These are phyloP conservation scores for Pelobates fuscus DNA, from an alignment of 2,113 vertebrate species.

Conservation along the genomic window DNA sequence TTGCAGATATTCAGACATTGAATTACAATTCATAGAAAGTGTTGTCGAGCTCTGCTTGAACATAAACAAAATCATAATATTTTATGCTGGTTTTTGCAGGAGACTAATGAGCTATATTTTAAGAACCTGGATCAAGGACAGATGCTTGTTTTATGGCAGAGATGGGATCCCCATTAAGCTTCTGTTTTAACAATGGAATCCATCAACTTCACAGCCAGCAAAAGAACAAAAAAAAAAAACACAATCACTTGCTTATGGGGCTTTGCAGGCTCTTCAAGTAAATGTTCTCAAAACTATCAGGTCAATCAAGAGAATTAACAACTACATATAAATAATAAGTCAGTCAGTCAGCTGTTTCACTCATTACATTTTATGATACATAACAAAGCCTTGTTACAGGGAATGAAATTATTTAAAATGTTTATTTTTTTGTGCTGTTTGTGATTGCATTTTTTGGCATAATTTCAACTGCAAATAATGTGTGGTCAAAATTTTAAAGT, in stretches of 20 bases:
- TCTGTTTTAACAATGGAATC: constrained; percentile 1
- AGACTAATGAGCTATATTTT: constrained; percentile 33
- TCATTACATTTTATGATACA: neutral
- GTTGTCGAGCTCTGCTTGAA: constrained; percentile 1
- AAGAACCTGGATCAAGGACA: constrained; percentile 23
- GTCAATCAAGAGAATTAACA: constrained; percentile 1
- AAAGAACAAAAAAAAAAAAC: neutral
- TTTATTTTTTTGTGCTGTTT: too few relatives aligned
- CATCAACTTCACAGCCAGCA: neutral
- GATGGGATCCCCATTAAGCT: constrained; percentile 5
- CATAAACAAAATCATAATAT: constrained; percentile 33
- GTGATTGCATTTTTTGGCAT: too few relatives aligned
- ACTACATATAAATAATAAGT: neutral
- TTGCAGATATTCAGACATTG: neutral
- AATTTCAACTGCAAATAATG: too few relatives aligned
- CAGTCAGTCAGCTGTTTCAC: neutral
- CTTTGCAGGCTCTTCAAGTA: neutral
- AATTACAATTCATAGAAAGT: constrained; percentile 21
- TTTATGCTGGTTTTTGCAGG: constrained; percentile 24
- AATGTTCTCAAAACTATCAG: neutral
- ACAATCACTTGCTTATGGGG: neutral
- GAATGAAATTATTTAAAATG: too few relatives aligned
- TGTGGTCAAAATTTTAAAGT: too few relatives aligned
- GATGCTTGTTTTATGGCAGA: constrained; percentile 8
- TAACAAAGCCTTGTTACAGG: too few relatives aligned